Evolutionary conservation across 2,888 invertebrate genomes (phyloP).

Genomic region (Cheilosia grossa): DNA sequence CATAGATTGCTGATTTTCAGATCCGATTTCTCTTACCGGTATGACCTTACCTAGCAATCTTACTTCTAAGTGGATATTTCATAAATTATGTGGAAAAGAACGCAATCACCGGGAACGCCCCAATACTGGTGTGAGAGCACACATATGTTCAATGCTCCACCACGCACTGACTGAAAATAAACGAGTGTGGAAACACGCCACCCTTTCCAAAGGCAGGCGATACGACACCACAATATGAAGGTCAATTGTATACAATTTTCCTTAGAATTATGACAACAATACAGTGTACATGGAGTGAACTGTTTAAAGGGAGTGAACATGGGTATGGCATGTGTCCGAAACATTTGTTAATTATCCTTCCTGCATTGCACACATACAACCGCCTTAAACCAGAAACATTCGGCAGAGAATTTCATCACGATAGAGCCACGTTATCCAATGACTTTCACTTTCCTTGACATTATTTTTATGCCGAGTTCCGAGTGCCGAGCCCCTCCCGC

Average conservation of each 20-base stretch:
- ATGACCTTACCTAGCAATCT: too few species aligned
- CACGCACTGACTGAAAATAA: not conserved
- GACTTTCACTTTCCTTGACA: slow-evolving; percentile 55
- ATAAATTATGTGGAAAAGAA: not conserved
- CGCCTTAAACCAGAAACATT: not conserved
- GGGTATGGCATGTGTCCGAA: slow-evolving; percentile 18
- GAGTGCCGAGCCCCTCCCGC: not conserved
- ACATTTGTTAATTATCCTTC: not conserved
- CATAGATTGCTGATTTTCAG: not conserved
- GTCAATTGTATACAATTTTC: slow-evolving; percentile 7
- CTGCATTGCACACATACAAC: not conserved
- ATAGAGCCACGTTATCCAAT: slow-evolving; percentile 2
- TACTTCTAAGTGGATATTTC: not conserved
- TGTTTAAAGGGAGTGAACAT: not conserved
- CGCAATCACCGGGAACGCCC: slow-evolving; percentile 4
- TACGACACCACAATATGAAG: slow-evolving; percentile 9
- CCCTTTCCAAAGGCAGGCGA: not conserved
- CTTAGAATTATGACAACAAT: not conserved
- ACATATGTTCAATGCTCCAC: not conserved
- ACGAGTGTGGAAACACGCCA: not conserved
- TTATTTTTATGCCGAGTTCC: not conserved
- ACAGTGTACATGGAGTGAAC: not conserved
- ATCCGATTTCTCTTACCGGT: too few species aligned
- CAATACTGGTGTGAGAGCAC: slow-evolving; percentile 3
- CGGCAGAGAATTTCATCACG: slow-evolving; percentile 14